Base-by-base conservation (phyloP, 2,113 vertebrate genomes). In the Pholis gunnellus region DNA sequence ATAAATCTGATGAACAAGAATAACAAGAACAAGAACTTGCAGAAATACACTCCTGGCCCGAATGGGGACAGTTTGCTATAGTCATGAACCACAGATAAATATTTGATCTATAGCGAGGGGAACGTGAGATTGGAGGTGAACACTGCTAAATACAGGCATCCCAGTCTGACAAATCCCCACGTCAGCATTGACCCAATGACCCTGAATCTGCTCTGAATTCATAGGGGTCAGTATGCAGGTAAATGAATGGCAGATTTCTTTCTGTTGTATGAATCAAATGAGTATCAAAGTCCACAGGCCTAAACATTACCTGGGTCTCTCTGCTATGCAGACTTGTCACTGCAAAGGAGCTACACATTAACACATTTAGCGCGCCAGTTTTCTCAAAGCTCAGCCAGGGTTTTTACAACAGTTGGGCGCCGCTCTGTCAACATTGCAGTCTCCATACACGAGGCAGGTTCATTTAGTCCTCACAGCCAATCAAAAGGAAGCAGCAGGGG, bases 361-460 rank as follows among this genome's bases (percentile, higher is more conserved):
- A 94, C 91, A 69, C 85, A 66, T 68, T 34, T 56, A 52, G 36
- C 52, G 27, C 72, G 27, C 46, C 31, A 8, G 72, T 69, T 84
- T n/a, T 68, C 86, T 82, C 67, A 22, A 11, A 59, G 68, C 81
- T 69, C 63, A 48, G 79, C 78, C 70, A 54, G 40, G 0, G 5
- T 87, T 95, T 52, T 95, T 94, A 95, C 88, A 89, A 90, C 90
- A 79, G 91, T 82, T 70, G 80, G 87, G 86, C 68, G 89, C 89
- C 79, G 25, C 86, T 93, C 88, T 93, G 92, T 94, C 91, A 94
- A 95, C 91, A 95, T n/a, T 42, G 78, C 61, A 64, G 81, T 89
- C 88, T 87, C 83, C 75, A 84, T 81, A 84, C 79, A 7, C 79
- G 27, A 17, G 59, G 78, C 72, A 42, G 38, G 75, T 85, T 78